Base-by-base conservation (phyloP, 2,888 invertebrate genomes). In the Hedya salicella region DNA sequence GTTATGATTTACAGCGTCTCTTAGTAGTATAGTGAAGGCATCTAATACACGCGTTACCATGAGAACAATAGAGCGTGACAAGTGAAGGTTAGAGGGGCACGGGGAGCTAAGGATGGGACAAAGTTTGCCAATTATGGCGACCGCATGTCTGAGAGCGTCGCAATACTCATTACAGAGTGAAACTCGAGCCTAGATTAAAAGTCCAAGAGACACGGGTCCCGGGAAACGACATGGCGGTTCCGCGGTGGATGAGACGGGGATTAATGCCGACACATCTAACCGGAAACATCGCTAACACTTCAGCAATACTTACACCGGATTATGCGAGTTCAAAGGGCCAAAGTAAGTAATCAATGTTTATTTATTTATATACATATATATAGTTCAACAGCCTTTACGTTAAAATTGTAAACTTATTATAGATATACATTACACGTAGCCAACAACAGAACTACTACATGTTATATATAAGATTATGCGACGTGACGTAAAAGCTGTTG, bases 41-140 rank as follows among this genome's bases (percentile, higher is more conserved):
- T 83, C 79, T 77, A 82, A 83, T 83, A 80, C 84, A 84, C 82
- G 83, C 84, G 86, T 85, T 82, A 81, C 87, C 85, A 85, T 83
- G 83, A 81, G 88, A 89, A 88, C 89, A 89, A 88, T 87, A 86
- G 87, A 83, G 83, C 81, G 83, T 86, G 88, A 88, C 88, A 87
- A 87, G 86, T 81, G 80, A 79, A 66, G 65, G 65, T 40, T 60
- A 53, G 65, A 73, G 84, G 79, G 81, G 69, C 69, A 78, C 71
- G 81, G 79, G 82, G 84, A 78, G 78, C 80, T 81, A 76, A 81
- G 83, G 82, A 78, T 82, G 82, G 79, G 80, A 78, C 86, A 85
- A 92, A 92, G 90, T 92, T 92, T 91, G 91, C 90, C 90, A 92
- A 92, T 92, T 92, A 92, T 84, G 89, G 86, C 87, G 89, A 90